phyloP scores from a whole-genome alignment of 2,113 vertebrate genomes.

The Eretmochelys imbricata region DNA sequence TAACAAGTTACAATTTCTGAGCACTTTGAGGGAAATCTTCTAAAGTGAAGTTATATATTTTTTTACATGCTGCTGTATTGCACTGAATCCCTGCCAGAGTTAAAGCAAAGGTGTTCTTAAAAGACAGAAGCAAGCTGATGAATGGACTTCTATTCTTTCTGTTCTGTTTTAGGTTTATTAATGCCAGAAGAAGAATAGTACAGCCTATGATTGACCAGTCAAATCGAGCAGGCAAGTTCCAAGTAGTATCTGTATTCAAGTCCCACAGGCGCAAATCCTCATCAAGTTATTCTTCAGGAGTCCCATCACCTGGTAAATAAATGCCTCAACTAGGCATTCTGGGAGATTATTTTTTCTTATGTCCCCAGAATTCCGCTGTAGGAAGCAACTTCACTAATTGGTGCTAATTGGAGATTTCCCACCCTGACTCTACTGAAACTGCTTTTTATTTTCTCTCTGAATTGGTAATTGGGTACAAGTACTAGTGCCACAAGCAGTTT shows the following conservation, averaged over 20 bases:
- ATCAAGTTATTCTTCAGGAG: conserved; percentile 79
- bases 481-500: conserved; percentile 86
- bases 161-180: conserved; percentile 96
- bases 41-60: conserved; percentile 39
- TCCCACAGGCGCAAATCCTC: conserved; percentile 78
- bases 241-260: conserved; percentile 74
- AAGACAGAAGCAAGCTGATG: conserved; percentile 58
- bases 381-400: conserved; percentile 91
- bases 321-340: conserved; percentile 79
- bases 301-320: conserved; percentile 81
- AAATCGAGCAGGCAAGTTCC: conserved; percentile 99
- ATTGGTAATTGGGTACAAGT: conserved; percentile 93
- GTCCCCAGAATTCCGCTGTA: conserved; percentile 85
- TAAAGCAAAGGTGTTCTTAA: conserved; percentile 36
- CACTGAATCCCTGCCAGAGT: neutral
- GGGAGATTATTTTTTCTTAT: conserved; percentile 78
- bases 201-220: conserved; percentile 99
- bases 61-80: neutral
- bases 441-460: conserved; percentile 91
- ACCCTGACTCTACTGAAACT: conserved; percentile 89
- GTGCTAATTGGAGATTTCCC: conserved; percentile 97
- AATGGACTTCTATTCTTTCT: conserved; percentile 74
- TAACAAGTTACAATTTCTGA: conserved; percentile 25
- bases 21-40: conserved; percentile 54
- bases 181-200: conserved; percentile 99